Percentiles rank a stretch among this genome's conserved stretches.
Evolutionary conservation across 2,888 invertebrate species (phyloP).

Genomic region (Mesorhabditis spiculigera): DNA sequence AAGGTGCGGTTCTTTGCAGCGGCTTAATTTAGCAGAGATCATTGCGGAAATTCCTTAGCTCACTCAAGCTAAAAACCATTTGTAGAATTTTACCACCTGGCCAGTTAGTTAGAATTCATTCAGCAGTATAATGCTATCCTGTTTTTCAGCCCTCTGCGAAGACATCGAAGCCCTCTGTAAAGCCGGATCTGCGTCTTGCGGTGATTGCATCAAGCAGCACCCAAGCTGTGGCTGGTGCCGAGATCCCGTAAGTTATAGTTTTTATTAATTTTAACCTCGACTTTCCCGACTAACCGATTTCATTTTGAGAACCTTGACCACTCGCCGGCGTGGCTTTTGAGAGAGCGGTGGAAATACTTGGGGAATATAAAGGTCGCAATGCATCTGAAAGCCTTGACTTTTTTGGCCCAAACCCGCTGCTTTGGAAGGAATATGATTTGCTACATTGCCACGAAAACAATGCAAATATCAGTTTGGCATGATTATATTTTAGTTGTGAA

Average conservation of each 20-base stretch:
- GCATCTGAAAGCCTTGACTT: too few species aligned
- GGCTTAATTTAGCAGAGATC: too few species aligned
- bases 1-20: too few species aligned
- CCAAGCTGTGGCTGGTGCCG: conserved; percentile 52
- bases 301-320: neutral
- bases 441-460: neutral
- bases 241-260: conserved; percentile 40
- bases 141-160: neutral
- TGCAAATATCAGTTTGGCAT: neutral
- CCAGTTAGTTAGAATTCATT: too few species aligned
- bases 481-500: too few species aligned
- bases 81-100: too few species aligned
- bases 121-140: too few species aligned
- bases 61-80: too few species aligned
- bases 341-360: neutral
- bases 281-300: neutral
- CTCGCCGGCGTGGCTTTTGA: conserved; percentile 5
- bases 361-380: neutral
- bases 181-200: conserved; percentile 25
- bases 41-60: too few species aligned
- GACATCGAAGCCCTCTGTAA: neutral
- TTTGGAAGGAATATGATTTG: neutral
- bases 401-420: too few species aligned
- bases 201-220: conserved; percentile 47
- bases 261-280: neutral